phyloP scores from a whole-genome alignment of 2,113 vertebrate genomes.

The Burhinus oedicnemus region DNA sequence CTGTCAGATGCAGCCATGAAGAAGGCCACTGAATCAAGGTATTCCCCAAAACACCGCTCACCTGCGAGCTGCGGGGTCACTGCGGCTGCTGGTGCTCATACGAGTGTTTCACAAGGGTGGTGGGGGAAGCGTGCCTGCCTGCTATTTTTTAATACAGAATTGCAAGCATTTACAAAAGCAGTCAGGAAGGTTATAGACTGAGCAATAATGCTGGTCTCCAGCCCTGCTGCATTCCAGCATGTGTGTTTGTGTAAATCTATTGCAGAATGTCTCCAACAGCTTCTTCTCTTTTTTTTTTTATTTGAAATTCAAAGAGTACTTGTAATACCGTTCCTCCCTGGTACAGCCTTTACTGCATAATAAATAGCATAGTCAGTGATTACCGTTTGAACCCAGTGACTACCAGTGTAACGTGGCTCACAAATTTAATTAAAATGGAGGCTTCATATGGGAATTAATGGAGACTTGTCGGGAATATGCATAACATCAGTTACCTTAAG shows the following conservation, averaged over 20 bases:
- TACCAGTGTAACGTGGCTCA: not conserved
- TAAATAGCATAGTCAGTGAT: not conserved
- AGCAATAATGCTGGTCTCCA: not conserved
- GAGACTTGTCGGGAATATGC: not conserved
- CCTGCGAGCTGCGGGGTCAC: accelerated
- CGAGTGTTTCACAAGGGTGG: not conserved
- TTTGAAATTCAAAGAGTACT: not conserved
- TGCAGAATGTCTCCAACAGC: too few relatives aligned
- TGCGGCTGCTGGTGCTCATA: accelerated
- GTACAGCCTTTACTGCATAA: not conserved
- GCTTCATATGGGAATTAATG: not conserved
- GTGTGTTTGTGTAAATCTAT: not conserved
- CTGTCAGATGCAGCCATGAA: not conserved
- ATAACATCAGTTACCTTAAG: not conserved
- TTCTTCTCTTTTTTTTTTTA: not conserved
- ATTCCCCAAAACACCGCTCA: accelerated
- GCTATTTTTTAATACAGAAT: not conserved
- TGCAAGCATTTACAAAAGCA: not conserved
- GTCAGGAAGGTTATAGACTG: not conserved
- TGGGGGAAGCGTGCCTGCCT: accelerated
- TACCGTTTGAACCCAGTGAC: not conserved
- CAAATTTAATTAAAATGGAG: not conserved
- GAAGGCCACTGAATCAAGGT: too few relatives aligned
- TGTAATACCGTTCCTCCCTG: not conserved
- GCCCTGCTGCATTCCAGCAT: accelerated